A percentile compares a stretch with the other conserved stretches of the same genome.
Evolutionary conservation across 2,113 vertebrate genomes (phyloP).

Genomic region (Rhadina sibilatrix): DNA sequence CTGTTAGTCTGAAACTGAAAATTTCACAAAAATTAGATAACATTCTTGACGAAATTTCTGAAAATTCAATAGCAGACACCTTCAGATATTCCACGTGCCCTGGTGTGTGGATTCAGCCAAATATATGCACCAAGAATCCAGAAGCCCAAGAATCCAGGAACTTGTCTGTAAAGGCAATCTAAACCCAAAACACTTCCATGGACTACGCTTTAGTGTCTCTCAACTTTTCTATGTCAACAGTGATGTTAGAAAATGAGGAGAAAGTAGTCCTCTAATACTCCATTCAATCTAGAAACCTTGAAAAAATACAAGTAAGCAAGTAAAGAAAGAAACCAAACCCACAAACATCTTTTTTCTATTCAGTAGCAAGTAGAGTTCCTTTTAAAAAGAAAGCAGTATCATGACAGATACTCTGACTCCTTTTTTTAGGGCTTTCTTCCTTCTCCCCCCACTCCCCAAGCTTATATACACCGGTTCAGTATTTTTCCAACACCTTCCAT

Average conservation of each 20-base stretch:
- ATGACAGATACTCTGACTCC: not conserved
- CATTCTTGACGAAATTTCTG: not conserved
- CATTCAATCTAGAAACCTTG: not conserved
- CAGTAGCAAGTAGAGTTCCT: not conserved
- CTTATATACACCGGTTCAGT: not conserved
- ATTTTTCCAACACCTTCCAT: not conserved
- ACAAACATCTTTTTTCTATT: not conserved
- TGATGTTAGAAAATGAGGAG: not conserved
- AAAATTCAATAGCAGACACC: not conserved
- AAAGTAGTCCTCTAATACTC: not conserved
- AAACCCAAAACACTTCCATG: not conserved
- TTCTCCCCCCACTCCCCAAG: not conserved
- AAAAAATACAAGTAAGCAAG: not conserved
- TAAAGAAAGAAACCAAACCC: not conserved
- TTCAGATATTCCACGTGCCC: not conserved
- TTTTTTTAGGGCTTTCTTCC: not conserved
- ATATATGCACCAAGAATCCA: not conserved
- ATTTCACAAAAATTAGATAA: not conserved
- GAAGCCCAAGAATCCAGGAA: not conserved
- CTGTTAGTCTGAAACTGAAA: not conserved
- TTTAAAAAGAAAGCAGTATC: not conserved
- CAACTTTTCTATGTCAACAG: not conserved
- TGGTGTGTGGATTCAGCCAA: not conserved
- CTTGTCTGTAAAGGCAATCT: not conserved
- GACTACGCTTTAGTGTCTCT: not conserved